These are phyloP conservation scores for Bactericera cockerelli DNA, from an alignment of 1,140 invertebrate genomes.

Conservation along the genomic window DNA sequence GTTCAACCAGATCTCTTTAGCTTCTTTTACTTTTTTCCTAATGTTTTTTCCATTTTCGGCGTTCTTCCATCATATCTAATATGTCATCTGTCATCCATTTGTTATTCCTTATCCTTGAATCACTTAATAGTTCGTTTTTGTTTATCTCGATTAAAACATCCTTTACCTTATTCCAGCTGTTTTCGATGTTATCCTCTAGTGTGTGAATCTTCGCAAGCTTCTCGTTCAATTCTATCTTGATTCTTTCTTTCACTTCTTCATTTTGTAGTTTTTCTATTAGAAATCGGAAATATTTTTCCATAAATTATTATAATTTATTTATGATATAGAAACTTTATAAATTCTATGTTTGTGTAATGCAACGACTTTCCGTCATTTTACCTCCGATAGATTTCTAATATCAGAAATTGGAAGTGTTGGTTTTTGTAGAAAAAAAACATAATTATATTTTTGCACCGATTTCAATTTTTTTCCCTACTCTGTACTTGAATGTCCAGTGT, in stretches of 20 bases:
- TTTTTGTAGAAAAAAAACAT: no score
- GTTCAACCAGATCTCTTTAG: not conserved
- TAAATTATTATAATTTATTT: constrained; percentile 26
- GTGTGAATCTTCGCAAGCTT: constrained; percentile 14
- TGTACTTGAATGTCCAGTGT: no score
- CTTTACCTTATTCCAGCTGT: constrained; percentile 9
- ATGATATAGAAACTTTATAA: constrained; percentile 22
- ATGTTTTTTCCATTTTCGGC: constrained; percentile 17
- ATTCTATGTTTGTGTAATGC: constrained; percentile 24
- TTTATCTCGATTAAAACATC: not conserved
- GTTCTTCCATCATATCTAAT: constrained; percentile 20
- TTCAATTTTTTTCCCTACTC: no score
- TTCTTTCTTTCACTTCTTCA: not conserved
- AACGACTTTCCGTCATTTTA: no score
- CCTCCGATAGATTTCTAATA: no score
- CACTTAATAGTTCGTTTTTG: constrained; percentile 7
- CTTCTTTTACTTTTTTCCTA: constrained; percentile 10
- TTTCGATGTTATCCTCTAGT: constrained; percentile 4
- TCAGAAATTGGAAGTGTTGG: no score
- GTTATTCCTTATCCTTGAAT: constrained; percentile 11
- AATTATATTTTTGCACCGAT: no score
- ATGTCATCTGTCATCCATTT: constrained; percentile 24
- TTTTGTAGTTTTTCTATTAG: not conserved
- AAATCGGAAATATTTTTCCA: no score
- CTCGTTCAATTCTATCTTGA: constrained; percentile 4